Evolutionary conservation across 2,797 vertebrate species (phyloP), one percentile per base, ranked within the genome.

Genomic region (Anabas testudineus): DNA sequence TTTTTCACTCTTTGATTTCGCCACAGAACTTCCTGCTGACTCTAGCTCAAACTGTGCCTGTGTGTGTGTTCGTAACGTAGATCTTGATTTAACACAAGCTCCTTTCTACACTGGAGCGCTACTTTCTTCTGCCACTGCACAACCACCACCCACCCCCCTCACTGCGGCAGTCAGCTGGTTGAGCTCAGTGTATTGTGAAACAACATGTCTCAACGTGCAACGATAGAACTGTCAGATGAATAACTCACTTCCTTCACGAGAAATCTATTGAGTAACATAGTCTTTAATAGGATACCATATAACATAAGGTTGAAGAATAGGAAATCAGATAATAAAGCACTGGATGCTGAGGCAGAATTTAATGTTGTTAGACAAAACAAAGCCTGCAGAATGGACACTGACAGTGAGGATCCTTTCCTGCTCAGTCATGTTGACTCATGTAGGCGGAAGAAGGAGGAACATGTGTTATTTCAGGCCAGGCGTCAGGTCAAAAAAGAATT

Each of bases 21-120:
- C 61, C 79, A 78, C 56, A 67, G 65, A 18, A 47, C 68, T 81
- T 90, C 80, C 80, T 83, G 83, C 81, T 80, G 65, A 78, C 43
- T 73, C 21, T 5, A 7, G 52, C 71, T 76, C 37, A 46, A 26
- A 37, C 9, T 55, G 53, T 45, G n/a, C 36, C 34, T 69, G 32
- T 56, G 37, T 32, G 36, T 32, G 39, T 46, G 16, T 43, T 41
- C 64, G 41, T n/a, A 59, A 52, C 53, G 8, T 36, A 46, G 45
- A 76, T 67, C 54, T 60, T 19, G 19, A 69, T 78, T 54, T 22
- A 73, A 76, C 47, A 74, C 52, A 80, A 56, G 46, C 70, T 55
- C 26, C 64, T 47, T 49, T 78, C 47, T 55, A 9, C 4, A 9
- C 16, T 13, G 16, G 3, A n/a, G 34, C 10, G 10, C 39, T 53